phyloP scores from a whole-genome alignment of 2,888 invertebrate species.

The Eupithecia subumbrata region DNA sequence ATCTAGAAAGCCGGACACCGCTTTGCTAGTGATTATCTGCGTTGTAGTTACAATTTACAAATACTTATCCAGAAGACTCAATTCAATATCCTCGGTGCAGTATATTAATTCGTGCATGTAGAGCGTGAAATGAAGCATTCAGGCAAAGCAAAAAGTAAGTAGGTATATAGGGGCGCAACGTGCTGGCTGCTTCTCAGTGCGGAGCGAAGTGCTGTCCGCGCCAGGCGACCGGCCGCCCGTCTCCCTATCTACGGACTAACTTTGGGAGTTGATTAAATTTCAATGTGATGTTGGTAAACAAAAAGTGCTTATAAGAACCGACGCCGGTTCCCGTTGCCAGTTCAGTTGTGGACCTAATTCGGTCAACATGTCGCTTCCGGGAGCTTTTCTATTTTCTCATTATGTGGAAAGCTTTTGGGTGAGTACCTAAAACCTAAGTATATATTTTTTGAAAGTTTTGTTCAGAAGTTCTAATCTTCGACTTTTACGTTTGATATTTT shows the following conservation, averaged over 20 bases:
- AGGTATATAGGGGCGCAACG: slow-evolving; percentile 77
- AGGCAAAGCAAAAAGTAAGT: slow-evolving; percentile 70
- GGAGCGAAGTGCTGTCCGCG: slow-evolving; percentile 59
- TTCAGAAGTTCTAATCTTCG: not conserved
- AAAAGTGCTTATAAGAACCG: slow-evolving; percentile 77
- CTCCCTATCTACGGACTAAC: slow-evolving; percentile 25
- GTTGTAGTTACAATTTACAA: not conserved
- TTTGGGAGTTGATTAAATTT: slow-evolving; percentile 54
- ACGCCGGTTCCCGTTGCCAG: slow-evolving; percentile 64
- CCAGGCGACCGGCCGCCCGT: slow-evolving; percentile 37
- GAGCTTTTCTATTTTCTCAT: slow-evolving; percentile 74
- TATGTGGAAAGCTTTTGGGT: slow-evolving; percentile 81
- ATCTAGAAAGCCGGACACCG: not conserved
- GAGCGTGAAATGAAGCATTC: slow-evolving; percentile 79
- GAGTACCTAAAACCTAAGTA: slow-evolving; percentile 54
- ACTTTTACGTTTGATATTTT: not conserved
- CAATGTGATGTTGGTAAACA: slow-evolving; percentile 81
- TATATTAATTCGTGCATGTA: slow-evolving; percentile 77
- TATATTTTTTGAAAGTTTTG: slow-evolving; percentile 3
- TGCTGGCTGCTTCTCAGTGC: slow-evolving; percentile 66
- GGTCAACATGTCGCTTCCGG: slow-evolving; percentile 76
- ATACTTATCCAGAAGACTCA: slow-evolving; percentile 5
- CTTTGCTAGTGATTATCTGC: not conserved
- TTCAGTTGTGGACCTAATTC: slow-evolving; percentile 66
- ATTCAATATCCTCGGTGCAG: slow-evolving; percentile 65